A percentile compares a stretch with the other conserved stretches of the same genome.
phyloP scores from a whole-genome alignment of 2,113 vertebrate genomes.

The Myotis brandtii region DNA sequence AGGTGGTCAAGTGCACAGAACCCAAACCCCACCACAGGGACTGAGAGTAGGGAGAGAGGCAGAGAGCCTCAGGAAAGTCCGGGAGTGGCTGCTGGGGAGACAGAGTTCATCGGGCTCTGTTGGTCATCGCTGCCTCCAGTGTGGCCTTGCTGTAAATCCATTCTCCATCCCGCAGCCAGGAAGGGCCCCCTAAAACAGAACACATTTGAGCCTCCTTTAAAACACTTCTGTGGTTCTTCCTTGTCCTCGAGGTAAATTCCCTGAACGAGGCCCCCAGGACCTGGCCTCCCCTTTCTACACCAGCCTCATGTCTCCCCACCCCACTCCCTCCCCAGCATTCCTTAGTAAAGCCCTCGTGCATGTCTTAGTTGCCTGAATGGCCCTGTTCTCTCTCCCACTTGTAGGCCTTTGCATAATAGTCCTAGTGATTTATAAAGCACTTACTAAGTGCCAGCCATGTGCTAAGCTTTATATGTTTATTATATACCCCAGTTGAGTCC shows the following conservation, averaged over 20 bases:
- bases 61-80: not conserved
- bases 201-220: not conserved
- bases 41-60: not conserved
- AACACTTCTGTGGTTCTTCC: not conserved
- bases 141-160: not conserved
- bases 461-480: not conserved
- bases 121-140: not conserved
- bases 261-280: not conserved
- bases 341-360: not conserved
- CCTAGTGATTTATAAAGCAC: constrained; percentile 30
- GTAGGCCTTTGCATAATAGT: not conserved
- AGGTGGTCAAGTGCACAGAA: not conserved
- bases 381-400: not conserved
- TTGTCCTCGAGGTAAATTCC: not conserved
- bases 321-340: not conserved
- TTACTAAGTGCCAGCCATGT: not conserved
- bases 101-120: fast-evolving
- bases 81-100: not conserved
- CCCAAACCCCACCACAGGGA: not conserved
- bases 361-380: not conserved
- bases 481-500: not conserved
- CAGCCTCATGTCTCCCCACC: not conserved
- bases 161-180: not conserved
- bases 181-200: not conserved
- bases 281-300: not conserved